A percentile compares a stretch with the other conserved stretches of the same genome.
phyloP scores from a whole-genome alignment of 23 tunicate genomes.

The Trididemnum clinides region DNA sequence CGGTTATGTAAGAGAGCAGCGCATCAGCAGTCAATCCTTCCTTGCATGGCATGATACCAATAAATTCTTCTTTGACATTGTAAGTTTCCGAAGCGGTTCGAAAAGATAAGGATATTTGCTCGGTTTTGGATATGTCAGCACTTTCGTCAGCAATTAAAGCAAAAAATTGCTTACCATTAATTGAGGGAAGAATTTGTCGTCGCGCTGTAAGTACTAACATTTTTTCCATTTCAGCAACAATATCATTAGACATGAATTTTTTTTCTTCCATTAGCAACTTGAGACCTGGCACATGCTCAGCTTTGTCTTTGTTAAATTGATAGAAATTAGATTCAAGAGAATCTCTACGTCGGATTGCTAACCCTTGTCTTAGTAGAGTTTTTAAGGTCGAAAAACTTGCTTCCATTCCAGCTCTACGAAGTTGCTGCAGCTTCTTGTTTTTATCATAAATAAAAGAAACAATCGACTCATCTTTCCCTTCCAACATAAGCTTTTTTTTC shows the following conservation, averaged over 20 bases:
- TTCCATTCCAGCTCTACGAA: conserved; percentile 33
- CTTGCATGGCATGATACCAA: too few species aligned
- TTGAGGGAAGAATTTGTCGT: conserved; percentile 30
- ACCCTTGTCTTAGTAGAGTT: conserved; percentile 22
- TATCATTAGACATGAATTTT: conserved; percentile 8
- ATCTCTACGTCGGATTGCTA: conserved; percentile 34
- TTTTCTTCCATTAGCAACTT: conserved; percentile 34
- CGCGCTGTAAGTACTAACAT: conserved; percentile 25
- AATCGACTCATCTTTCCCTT: conserved; percentile 23
- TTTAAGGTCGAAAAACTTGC: conserved; percentile 18
- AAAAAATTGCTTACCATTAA: conserved; percentile 26
- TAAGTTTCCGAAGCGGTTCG: too few species aligned
- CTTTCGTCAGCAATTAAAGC: conserved; percentile 22
- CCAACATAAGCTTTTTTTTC: conserved; percentile 19
- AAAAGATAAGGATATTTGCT: too few species aligned
- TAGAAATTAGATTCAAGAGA: conserved; percentile 10
- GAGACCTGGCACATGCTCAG: conserved; percentile 25
- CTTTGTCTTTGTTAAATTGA: conserved; percentile 27
- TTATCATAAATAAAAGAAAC: conserved; percentile 12
- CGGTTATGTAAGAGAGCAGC: conserved; percentile 28
- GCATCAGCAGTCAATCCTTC: too few species aligned
- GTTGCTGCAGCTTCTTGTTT: conserved; percentile 23
- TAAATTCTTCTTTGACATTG: too few species aligned
- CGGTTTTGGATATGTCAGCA: conserved; percentile 17
- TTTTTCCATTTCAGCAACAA: conserved; percentile 30